phyloP scores from a whole-genome alignment of 2,797 vertebrate genomes.

The Lutjanus campechanus region DNA sequence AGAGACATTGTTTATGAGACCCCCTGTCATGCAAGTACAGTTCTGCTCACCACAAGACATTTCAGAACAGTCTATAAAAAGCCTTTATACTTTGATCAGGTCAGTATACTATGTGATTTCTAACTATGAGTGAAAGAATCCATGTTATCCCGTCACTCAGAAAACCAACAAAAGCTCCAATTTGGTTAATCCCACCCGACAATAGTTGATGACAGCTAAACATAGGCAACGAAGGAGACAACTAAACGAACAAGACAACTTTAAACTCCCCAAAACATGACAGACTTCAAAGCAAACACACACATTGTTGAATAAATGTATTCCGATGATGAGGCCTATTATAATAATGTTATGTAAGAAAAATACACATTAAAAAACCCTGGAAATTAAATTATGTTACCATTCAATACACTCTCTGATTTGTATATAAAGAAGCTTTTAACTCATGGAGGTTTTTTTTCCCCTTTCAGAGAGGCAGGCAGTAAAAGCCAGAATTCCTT shows the following conservation, averaged over 20 bases:
- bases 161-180: no score
- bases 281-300: no score
- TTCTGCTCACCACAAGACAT: not conserved
- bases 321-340: conserved; percentile 42
- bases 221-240: not conserved
- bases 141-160: no score
- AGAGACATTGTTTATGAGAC: not conserved
- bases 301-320: not conserved
- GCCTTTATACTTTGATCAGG: not conserved
- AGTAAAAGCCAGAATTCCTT: conserved; percentile 21
- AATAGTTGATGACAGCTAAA: not conserved
- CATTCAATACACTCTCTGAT: conserved; percentile 7
- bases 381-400: conserved; percentile 21
- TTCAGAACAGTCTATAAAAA: not conserved
- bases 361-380: not conserved
- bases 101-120: not conserved
- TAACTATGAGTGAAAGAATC: not conserved
- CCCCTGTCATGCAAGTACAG: no score
- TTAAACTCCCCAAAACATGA: not conserved
- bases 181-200: not conserved
- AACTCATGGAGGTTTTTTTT: conserved; percentile 13
- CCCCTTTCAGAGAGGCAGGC: not conserved
- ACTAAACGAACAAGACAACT: not conserved
- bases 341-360: conserved; percentile 15
- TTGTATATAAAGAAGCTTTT: conserved; percentile 28